Percentiles rank a stretch among this genome's conserved stretches.
Evolutionary conservation across 2,888 invertebrate genomes (phyloP).

Genomic region (Nycteola revayana): DNA sequence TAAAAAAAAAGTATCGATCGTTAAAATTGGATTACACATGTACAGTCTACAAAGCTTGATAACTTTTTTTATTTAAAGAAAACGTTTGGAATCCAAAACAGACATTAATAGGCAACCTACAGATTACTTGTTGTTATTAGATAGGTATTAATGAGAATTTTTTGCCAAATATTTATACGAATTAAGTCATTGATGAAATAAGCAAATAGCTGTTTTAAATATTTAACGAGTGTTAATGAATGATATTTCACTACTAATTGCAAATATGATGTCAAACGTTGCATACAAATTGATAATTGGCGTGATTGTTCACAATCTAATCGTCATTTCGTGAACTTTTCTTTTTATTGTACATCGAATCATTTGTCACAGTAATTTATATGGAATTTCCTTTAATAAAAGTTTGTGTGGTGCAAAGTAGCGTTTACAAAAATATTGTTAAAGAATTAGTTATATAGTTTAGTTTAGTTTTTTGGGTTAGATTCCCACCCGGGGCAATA

Average conservation of each 20-base stretch:
- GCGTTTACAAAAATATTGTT: no score
- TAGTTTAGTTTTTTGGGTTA: no score
- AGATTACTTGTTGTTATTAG: no score
- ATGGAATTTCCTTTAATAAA: constrained; percentile 52
- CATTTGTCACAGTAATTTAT: constrained; percentile 40
- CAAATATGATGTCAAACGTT: constrained; percentile 53
- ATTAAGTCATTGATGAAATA: constrained; percentile 53
- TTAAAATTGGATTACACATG: constrained; percentile 12
- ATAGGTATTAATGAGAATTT: constrained; percentile 1
- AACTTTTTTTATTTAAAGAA: no score
- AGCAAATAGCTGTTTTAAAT: constrained; percentile 64
- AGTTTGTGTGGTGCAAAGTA: no score
- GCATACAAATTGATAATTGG: constrained; percentile 75
- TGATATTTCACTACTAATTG: constrained; percentile 67
- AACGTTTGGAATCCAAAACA: no score
- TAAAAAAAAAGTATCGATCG: no score
- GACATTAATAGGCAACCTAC: no score
- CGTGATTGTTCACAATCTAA: constrained; percentile 52
- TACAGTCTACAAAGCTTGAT: no score
- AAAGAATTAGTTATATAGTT: no score
- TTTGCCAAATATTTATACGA: constrained; percentile 16
- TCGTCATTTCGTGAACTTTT: constrained; percentile 16
- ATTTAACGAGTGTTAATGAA: constrained; percentile 75
- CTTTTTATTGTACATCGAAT: constrained; percentile 36
- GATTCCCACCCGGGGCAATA: no score